phyloP scores from a whole-genome alignment of 2,113 vertebrate genomes.

The Candoia aspera region DNA sequence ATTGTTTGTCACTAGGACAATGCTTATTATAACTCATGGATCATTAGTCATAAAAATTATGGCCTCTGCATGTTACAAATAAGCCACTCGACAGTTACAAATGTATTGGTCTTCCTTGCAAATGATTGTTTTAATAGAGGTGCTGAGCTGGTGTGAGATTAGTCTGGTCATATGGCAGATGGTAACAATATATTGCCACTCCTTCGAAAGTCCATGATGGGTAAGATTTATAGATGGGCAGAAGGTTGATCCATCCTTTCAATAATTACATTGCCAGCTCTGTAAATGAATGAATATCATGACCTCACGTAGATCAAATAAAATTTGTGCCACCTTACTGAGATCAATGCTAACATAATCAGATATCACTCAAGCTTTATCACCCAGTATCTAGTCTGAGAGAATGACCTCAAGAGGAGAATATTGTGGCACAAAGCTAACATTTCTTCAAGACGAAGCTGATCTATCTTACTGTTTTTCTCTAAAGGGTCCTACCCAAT shows the following conservation, averaged over 20 bases:
- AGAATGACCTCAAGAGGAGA: slow-evolving; percentile 29
- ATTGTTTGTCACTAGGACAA: slow-evolving; percentile 7
- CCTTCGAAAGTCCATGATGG: slow-evolving; percentile 23
- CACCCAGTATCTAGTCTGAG: slow-evolving; percentile 41
- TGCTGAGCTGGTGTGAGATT: slow-evolving; percentile 25
- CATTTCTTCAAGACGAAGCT: slow-evolving; percentile 20
- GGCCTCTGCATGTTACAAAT: slow-evolving; percentile 27
- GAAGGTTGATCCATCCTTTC: slow-evolving; percentile 20
- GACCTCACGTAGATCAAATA: slow-evolving; percentile 37
- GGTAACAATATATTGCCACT: slow-evolving; percentile 23
- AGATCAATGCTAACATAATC: slow-evolving; percentile 58
- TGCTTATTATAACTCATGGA: slow-evolving; percentile 39
- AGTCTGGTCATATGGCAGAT: slow-evolving; percentile 30
- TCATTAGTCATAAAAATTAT: slow-evolving; percentile 36
- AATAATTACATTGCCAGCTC: slow-evolving; percentile 46
- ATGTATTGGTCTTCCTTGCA: slow-evolving; percentile 22
- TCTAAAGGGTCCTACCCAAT: neutral
- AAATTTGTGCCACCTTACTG: slow-evolving; percentile 39
- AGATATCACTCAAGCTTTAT: slow-evolving; percentile 37
- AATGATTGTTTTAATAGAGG: slow-evolving; percentile 32
- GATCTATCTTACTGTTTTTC: slow-evolving; percentile 29
- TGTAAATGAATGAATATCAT: slow-evolving; percentile 44
- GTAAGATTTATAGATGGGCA: slow-evolving; percentile 39
- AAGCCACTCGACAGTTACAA: neutral
- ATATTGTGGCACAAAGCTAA: neutral